phyloP scores from a whole-genome alignment of 2,113 vertebrate species.

The Opisthocomus hoazin region DNA sequence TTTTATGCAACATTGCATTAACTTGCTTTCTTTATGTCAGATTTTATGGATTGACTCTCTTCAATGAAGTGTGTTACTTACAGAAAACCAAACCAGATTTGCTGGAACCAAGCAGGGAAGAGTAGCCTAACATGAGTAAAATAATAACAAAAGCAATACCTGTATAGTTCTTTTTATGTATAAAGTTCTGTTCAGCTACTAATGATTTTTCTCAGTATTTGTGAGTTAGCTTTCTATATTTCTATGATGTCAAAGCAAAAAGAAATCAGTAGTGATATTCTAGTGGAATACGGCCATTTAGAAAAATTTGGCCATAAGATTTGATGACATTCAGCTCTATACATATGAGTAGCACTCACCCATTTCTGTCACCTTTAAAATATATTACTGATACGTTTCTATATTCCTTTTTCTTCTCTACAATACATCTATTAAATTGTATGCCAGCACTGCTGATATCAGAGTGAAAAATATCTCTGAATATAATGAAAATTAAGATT shows the following conservation, averaged over 20 bases:
- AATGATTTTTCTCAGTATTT: neutral
- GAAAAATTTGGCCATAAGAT: neutral
- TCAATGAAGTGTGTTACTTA: neutral
- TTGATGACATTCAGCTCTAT: neutral
- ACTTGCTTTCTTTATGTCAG: neutral
- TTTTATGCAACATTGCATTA: neutral
- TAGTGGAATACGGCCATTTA: neutral
- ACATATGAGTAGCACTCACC: neutral
- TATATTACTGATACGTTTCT: neutral
- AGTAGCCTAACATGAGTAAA: neutral
- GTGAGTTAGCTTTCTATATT: neutral
- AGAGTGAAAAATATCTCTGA: neutral
- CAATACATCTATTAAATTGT: neutral
- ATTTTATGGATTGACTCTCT: neutral
- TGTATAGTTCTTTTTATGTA: neutral
- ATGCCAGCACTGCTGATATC: neutral
- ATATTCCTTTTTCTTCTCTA: neutral
- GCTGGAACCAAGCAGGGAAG: neutral
- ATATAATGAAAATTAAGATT: neutral
- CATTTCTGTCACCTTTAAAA: neutral
- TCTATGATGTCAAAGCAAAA: neutral
- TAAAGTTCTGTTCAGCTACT: neutral
- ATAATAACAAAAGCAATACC: neutral
- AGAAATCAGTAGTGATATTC: neutral
- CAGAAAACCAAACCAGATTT: neutral